Conservation (phyloP, 2,888 invertebrate species). For the Chromoteleia sp. region DNA sequence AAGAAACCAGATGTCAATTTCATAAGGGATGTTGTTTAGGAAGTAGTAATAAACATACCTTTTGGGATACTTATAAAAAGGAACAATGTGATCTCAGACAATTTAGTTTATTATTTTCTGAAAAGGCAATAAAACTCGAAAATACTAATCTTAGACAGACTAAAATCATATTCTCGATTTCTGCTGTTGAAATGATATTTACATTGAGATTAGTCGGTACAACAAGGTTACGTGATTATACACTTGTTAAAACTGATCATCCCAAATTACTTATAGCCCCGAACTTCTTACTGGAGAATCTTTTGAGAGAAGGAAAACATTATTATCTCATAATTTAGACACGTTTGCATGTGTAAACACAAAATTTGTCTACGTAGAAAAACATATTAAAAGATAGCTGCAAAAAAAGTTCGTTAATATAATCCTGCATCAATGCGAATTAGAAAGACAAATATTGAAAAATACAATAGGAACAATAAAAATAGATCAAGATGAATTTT, state of each 20-base stretch:
- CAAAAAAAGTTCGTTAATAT: constrained; percentile 70
- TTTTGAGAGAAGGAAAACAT: neutral
- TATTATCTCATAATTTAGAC: constrained; percentile 57
- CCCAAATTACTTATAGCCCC: constrained; percentile 54
- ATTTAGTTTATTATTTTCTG: too few species aligned
- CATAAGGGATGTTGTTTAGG: too few species aligned
- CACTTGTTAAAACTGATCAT: constrained; percentile 54
- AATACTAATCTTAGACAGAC: too few species aligned
- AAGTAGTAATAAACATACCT: too few species aligned
- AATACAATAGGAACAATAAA: constrained; percentile 72
- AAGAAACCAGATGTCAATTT: too few species aligned
- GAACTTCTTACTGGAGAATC: constrained; percentile 6
- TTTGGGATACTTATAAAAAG: too few species aligned
- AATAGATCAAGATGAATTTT: constrained; percentile 73
- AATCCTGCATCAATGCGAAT: constrained; percentile 70
- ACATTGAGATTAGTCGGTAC: constrained; percentile 45
- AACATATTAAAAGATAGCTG: constrained; percentile 70
- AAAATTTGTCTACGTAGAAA: constrained; percentile 75
- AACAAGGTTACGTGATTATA: constrained; percentile 19
- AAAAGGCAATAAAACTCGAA: too few species aligned
- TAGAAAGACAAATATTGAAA: constrained; percentile 73
- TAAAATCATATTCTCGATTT: constrained; percentile 51
- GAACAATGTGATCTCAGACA: too few species aligned
- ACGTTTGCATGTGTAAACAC: constrained; percentile 72
- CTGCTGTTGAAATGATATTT: constrained; percentile 61